A percentile compares a stretch with the other conserved stretches of the same genome.
Conservation (phyloP, 2,797 vertebrate genomes). For the Peromyscus nudipes region DNA sequence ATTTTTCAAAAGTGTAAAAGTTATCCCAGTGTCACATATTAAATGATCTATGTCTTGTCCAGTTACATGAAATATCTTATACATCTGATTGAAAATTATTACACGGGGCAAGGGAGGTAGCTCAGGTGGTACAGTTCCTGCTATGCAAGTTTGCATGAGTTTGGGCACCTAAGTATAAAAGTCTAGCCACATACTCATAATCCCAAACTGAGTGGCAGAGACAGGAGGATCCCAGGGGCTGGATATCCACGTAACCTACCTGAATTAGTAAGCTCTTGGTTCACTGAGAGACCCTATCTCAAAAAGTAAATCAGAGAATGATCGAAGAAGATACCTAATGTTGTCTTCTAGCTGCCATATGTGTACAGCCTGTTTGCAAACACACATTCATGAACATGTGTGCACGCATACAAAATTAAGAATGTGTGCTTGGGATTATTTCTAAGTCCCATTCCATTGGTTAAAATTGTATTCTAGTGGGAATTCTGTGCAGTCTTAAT, state of each 20-base stretch:
- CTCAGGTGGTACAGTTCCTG: background rate
- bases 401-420: background rate
- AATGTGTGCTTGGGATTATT: background rate
- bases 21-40: background rate
- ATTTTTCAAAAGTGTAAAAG: conserved; percentile 30
- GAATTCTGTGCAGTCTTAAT: background rate
- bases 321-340: background rate
- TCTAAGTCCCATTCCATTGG: background rate
- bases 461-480: background rate
- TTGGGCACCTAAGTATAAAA: background rate
- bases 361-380: background rate
- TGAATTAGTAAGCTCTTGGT: background rate
- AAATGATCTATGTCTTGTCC: background rate
- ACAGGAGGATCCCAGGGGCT: background rate
- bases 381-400: background rate
- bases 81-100: background rate
- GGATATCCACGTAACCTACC: background rate
- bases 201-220: background rate
- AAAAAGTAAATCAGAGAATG: background rate
- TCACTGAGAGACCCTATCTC: background rate
- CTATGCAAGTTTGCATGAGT: background rate
- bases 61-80: background rate
- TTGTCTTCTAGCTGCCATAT: background rate
- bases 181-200: background rate
- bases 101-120: too few species aligned